These are phyloP conservation scores for Drosophila anomalata DNA, from an alignment of 2,888 invertebrate species.

Conservation along the genomic window DNA sequence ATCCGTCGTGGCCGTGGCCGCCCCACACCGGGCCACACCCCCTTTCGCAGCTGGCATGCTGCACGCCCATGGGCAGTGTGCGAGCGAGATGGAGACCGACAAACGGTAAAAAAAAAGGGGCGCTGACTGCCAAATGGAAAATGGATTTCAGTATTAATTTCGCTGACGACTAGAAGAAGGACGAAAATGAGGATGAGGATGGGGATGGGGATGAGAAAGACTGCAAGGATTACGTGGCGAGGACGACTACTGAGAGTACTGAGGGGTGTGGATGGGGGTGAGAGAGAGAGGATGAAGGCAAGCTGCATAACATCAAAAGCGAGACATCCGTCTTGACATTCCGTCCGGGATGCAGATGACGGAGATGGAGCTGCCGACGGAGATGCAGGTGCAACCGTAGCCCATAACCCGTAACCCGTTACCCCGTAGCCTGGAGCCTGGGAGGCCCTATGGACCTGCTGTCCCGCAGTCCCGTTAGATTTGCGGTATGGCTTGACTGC, in stretches of 20 bases:
- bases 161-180: conserved; percentile 56
- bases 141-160: conserved; percentile 77
- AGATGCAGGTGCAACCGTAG: conserved; percentile 8
- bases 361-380: conserved; percentile 1
- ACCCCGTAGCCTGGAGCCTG: neutral
- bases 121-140: conserved; percentile 66
- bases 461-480: conserved; percentile 2
- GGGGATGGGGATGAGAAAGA: conserved; percentile 10
- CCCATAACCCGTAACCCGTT: neutral
- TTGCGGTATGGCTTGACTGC: conserved; percentile 13
- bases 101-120: conserved; percentile 4
- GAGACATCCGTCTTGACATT: conserved; percentile 61
- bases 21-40: neutral
- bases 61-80: conserved; percentile 10
- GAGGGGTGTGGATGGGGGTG: neutral
- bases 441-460: conserved; percentile 1
- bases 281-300: conserved; percentile 28
- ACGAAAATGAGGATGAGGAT: conserved; percentile 21
- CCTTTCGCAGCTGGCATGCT: neutral
- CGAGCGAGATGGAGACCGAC: conserved; percentile 25
- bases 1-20: neutral
- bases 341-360: conserved; percentile 40
- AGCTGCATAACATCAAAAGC: conserved; percentile 64
- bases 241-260: neutral
- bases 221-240: conserved; percentile 3